A percentile compares a stretch with the other conserved stretches of the same genome.
Conservation (phyloP, 2,888 invertebrate species). For the Stomorhina lunata region DNA sequence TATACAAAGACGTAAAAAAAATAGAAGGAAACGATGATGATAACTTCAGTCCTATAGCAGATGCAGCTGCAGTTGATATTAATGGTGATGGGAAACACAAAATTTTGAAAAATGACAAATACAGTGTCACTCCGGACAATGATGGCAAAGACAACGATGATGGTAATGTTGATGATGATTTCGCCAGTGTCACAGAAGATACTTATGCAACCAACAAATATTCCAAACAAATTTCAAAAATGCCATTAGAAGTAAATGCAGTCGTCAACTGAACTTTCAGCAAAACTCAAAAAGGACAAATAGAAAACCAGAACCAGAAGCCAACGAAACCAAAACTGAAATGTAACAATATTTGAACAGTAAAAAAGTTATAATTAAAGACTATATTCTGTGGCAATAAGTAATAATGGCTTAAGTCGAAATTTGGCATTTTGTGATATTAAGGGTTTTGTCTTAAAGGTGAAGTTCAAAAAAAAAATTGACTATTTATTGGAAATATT, state of each 20-base stretch:
- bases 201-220: neutral
- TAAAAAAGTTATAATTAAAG: neutral
- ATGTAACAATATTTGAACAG: constrained; percentile 71
- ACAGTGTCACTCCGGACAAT: constrained; percentile 8
- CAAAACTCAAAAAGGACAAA: neutral
- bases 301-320: constrained; percentile 69
- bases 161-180: too few relatives aligned
- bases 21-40: constrained; percentile 23
- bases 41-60: too few relatives aligned
- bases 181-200: neutral
- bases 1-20: constrained; percentile 37
- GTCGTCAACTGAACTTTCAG: constrained; percentile 70
- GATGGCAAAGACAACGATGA: constrained; percentile 12
- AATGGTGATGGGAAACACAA: neutral
- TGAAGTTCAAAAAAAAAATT: too few relatives aligned
- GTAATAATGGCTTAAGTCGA: too few relatives aligned
- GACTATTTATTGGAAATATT: too few relatives aligned
- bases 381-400: neutral
- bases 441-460: too few relatives aligned
- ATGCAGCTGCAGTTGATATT: neutral
- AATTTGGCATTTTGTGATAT: too few relatives aligned
- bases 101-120: constrained; percentile 17
- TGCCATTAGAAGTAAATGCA: constrained; percentile 75
- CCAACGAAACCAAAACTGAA: too few relatives aligned
- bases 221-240: constrained; percentile 50